Percentiles rank a stretch among this genome's conserved stretches.
These are phyloP conservation scores for Ceratina australensis DNA, from an alignment of 1,140 invertebrate genomes.

Conservation along the genomic window DNA sequence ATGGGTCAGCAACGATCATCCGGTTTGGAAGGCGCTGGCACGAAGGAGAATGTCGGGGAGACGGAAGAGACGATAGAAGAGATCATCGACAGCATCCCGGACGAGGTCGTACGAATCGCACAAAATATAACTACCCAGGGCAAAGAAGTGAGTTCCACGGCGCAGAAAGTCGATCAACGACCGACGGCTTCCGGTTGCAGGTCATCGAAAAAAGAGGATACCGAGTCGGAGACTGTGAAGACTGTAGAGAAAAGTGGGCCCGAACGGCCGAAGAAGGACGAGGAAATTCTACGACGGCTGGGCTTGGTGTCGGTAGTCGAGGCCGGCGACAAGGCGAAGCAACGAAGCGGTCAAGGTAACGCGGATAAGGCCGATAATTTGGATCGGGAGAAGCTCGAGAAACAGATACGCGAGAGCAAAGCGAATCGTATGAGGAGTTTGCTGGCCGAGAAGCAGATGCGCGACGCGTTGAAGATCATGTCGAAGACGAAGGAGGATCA, in stretches of 20 bases:
- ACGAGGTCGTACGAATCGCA: constrained; percentile 67
- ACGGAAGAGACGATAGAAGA: constrained; percentile 65
- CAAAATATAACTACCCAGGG: constrained; percentile 49
- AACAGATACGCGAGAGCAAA: constrained; percentile 73
- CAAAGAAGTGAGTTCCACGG: not conserved
- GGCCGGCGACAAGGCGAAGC: constrained; percentile 50
- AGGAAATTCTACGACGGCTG: constrained; percentile 70
- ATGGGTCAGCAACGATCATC: constrained; percentile 52
- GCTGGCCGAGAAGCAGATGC: constrained; percentile 76
- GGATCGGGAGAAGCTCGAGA: constrained; percentile 71
- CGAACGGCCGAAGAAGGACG: constrained; percentile 65
- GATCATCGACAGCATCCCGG: constrained; percentile 72
- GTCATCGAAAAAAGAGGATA: constrained; percentile 1
- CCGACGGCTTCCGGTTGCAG: not conserved
- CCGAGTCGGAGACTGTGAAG: not conserved
- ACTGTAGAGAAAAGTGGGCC: not conserved
- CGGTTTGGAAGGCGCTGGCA: constrained; percentile 13
- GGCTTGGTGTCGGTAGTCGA: constrained; percentile 72
- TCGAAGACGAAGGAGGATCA: constrained; percentile 67
- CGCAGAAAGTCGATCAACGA: not conserved
- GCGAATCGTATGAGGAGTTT: constrained; percentile 73
- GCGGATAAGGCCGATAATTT: constrained; percentile 49
- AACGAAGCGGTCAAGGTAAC: constrained; percentile 30
- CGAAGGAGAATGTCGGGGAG: constrained; percentile 33
- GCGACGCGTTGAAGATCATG: constrained; percentile 74